These are phyloP conservation scores for Dolichopus griseipennis DNA, from an alignment of 2,888 invertebrate species.

Conservation along the genomic window DNA sequence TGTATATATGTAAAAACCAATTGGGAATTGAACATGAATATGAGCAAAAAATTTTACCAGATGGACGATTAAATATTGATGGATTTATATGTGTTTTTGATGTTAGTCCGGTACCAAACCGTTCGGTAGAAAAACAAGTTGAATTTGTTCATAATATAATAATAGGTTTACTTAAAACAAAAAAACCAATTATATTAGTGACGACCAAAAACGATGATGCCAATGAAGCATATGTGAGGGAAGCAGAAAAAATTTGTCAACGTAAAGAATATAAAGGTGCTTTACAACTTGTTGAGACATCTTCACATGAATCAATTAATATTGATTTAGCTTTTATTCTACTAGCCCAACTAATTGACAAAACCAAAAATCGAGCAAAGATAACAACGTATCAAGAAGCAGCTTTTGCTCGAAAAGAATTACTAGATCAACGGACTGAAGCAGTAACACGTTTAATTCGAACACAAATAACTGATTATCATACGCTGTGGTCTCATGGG, in stretches of 20 bases:
- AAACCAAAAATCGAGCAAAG: slow-evolving; percentile 62
- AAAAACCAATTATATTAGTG: slow-evolving; percentile 89
- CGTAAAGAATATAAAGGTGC: slow-evolving; percentile 83
- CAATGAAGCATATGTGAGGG: slow-evolving; percentile 74
- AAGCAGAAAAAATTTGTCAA: slow-evolving; percentile 78
- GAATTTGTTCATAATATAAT: slow-evolving; percentile 78
- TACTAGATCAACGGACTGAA: slow-evolving; percentile 82
- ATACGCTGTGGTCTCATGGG: slow-evolving; percentile 79
- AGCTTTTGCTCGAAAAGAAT: slow-evolving; percentile 73
- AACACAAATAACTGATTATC: slow-evolving; percentile 71
- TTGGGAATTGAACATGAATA: slow-evolving; percentile 96
- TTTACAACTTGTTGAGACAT: slow-evolving; percentile 87
- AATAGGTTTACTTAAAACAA: slow-evolving; percentile 79
- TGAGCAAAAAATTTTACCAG: slow-evolving; percentile 84
- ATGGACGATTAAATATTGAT: slow-evolving; percentile 86
- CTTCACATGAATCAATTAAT: slow-evolving; percentile 92
- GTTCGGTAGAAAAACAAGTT: slow-evolving; percentile 83
- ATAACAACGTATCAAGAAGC: slow-evolving; percentile 73
- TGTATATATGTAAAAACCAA: slow-evolving; percentile 99
- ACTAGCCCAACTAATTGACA: slow-evolving; percentile 86
- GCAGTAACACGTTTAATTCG: slow-evolving; percentile 81
- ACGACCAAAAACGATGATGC: slow-evolving; percentile 95
- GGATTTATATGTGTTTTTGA: slow-evolving; percentile 95
- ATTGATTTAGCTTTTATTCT: slow-evolving; percentile 86
- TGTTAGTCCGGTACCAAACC: slow-evolving; percentile 86